Evolutionary conservation across 2,113 vertebrate genomes (phyloP).

Genomic region (Polypterus senegalus): DNA sequence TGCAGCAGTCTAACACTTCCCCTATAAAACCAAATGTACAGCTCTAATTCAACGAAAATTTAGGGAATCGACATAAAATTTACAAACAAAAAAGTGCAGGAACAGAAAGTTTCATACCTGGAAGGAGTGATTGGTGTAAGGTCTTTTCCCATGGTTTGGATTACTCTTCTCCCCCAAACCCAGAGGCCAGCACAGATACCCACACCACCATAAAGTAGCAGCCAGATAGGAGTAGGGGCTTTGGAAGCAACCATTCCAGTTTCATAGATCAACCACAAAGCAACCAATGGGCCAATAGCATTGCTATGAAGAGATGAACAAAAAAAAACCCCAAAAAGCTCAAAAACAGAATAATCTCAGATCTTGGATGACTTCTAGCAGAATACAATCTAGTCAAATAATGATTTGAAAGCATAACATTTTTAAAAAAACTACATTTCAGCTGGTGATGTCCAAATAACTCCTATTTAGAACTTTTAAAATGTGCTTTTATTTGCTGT

Average conservation of each 20-base stretch:
- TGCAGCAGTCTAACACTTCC: too few relatives aligned
- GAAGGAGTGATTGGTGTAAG: constrained; percentile 93
- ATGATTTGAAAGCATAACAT: neutral
- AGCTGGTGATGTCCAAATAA: too few relatives aligned
- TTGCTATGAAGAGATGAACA: constrained; percentile 57
- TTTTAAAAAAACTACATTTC: too few relatives aligned
- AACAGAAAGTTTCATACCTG: constrained; percentile 50
- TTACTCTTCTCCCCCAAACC: constrained; percentile 94
- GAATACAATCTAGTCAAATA: neutral
- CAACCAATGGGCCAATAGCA: constrained; percentile 85
- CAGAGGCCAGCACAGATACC: constrained; percentile 85
- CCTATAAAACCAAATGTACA: too few relatives aligned
- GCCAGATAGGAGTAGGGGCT: constrained; percentile 74
- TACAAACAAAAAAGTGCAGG: neutral
- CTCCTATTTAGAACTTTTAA: too few relatives aligned
- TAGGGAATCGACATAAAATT: neutral
- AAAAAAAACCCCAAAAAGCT: neutral
- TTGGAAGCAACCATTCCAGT: constrained; percentile 53
- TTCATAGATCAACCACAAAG: constrained; percentile 74
- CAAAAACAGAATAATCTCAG: neutral
- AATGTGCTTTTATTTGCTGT: too few relatives aligned
- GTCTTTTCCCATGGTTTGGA: constrained; percentile 93
- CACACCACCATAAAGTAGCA: constrained; percentile 77
- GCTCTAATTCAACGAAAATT: too few relatives aligned
- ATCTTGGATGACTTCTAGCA: neutral